Evolutionary conservation across 2,113 vertebrate genomes (phyloP), one percentile per base, ranked within the genome.

Genomic region (Raphicerus campestris): DNA sequence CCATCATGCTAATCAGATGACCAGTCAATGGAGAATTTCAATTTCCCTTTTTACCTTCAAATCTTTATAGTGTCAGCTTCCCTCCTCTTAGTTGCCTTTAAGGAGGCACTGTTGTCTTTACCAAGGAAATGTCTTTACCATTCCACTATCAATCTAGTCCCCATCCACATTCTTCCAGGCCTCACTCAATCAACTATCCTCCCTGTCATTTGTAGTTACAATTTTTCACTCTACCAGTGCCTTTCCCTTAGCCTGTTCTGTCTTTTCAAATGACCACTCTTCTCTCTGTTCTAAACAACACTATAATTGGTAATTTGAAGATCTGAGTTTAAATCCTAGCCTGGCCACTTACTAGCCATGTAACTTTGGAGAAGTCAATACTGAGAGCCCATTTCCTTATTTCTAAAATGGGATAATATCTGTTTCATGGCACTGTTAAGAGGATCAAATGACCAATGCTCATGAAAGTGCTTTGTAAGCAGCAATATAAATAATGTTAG

Each of bases 401-500:
- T 60, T 97, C 45, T 88, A 92, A 92, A 87, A 90, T 61, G 39
- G 28, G 30, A 82, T 39, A 70, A 42, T 70, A 56, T 61, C 58
- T 90, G 87, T 47, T 87, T 90, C 51, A 70, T 73, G 56, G 42
- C 3, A 28, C 47, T 89, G 30, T 55, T 66, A 89, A 84, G 45
- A 96, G 61, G 66, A 95, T 82, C 85, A 92, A 70, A 92, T 95
- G 32, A 96, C 86, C 60, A 93, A 77, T 49, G 56, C 10, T 73
- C 17, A 91, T 20, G 35, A 88, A 93, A 77, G 47, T 78, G 83
- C 51, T 95, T 89, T 88, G 5, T 87, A 86, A 95, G 60, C 5
- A 77, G 55, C 35, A 42, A 93, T 28, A 77, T 10, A 82, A 75
- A 95, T 66, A 89, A 13, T 58, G 17, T 32, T 73, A 87, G 86